phyloP scores from a whole-genome alignment of 1,140 invertebrate genomes.

The Drosophila willistoni region DNA sequence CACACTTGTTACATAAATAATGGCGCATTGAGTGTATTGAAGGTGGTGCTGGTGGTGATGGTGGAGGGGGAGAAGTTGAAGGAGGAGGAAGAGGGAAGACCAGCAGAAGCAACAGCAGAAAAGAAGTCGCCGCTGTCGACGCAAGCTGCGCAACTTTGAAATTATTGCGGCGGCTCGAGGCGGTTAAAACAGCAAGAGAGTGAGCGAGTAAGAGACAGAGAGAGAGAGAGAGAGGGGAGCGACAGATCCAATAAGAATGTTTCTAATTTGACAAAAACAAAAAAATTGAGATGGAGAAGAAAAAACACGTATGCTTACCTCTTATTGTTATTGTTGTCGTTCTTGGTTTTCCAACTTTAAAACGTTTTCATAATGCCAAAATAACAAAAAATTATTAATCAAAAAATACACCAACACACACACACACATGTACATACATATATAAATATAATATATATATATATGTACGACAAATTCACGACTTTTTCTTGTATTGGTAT shows the following conservation, averaged over 20 bases:
- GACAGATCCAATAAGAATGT: conserved; percentile 48
- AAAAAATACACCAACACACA: conserved; percentile 52
- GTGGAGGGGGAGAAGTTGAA: conserved; percentile 45
- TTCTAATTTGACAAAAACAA: conserved; percentile 65
- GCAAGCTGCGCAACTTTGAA: conserved; percentile 46
- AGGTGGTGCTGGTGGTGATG: conserved; percentile 13
- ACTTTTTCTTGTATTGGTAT: conserved; percentile 56
- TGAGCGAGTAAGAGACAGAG: too few species aligned
- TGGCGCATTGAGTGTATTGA: conserved; percentile 71
- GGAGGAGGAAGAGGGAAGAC: conserved; percentile 59
- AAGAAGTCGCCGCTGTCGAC: neutral
- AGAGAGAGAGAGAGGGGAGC: conserved; percentile 26
- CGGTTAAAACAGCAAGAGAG: conserved; percentile 52
- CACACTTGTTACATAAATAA: conserved; percentile 81
- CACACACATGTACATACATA: conserved; percentile 27
- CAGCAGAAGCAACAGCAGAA: too few species aligned
- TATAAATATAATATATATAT: conserved; percentile 10
- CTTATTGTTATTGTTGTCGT: conserved; percentile 51
- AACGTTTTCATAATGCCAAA: conserved; percentile 68
- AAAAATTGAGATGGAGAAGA: conserved; percentile 4
- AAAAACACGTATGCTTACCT: conserved; percentile 39
- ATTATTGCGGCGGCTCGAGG: conserved; percentile 38
- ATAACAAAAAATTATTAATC: conserved; percentile 59
- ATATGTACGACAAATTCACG: conserved; percentile 62
- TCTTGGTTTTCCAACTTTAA: conserved; percentile 56